Evolutionary conservation across 2,113 vertebrate genomes (phyloP).

Genomic region (Galemys pyrenaicus): DNA sequence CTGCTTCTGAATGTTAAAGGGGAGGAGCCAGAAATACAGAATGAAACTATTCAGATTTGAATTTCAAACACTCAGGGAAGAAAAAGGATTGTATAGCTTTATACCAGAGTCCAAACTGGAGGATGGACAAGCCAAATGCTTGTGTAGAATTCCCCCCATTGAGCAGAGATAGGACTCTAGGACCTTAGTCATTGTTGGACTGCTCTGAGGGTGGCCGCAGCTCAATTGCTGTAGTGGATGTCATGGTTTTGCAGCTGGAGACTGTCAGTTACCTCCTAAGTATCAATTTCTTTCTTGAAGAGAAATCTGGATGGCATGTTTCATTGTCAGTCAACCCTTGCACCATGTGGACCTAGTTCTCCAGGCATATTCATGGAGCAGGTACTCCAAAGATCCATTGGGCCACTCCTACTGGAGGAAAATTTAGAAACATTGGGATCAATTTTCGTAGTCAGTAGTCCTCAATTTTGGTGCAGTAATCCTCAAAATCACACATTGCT

Average conservation of each 20-base stretch:
- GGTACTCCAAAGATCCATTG: not conserved
- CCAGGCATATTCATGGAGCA: not conserved
- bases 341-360: not conserved
- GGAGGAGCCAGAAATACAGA: not conserved
- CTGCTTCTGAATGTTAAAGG: not conserved
- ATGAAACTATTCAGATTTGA: not conserved
- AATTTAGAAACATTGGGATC: not conserved
- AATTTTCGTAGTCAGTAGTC: not conserved
- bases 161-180: not conserved
- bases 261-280: not conserved
- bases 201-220: not conserved
- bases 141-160: not conserved
- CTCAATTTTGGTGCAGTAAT: accelerated
- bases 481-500: not conserved
- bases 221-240: not conserved
- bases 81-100: not conserved
- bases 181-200: not conserved
- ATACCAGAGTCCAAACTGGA: not conserved
- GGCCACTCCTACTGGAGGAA: not conserved
- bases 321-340: not conserved
- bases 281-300: not conserved
- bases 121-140: not conserved
- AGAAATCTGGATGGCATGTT: not conserved
- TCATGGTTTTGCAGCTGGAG: not conserved
- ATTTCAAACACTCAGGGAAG: not conserved